These are phyloP conservation scores for Venustoraphidia nigricollis DNA, from an alignment of 2,888 invertebrate species.

Conservation along the genomic window DNA sequence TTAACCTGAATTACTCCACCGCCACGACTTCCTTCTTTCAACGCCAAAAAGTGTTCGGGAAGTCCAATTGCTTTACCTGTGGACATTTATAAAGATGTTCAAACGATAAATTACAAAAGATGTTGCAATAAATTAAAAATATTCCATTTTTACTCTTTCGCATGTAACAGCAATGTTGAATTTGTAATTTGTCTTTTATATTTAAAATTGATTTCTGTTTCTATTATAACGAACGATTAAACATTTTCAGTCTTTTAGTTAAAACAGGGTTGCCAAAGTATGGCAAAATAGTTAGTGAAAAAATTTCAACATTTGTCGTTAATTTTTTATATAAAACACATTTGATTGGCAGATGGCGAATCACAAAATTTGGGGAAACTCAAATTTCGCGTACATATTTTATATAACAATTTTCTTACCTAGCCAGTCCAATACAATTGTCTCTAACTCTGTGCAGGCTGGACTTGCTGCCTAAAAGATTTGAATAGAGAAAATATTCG, in stretches of 20 bases:
- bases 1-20: slow-evolving; percentile 88
- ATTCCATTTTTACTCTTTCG: slow-evolving; percentile 7
- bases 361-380: no score
- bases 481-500: slow-evolving; percentile 9
- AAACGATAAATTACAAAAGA: slow-evolving; percentile 4
- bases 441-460: slow-evolving; percentile 90
- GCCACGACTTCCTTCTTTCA: slow-evolving; percentile 72
- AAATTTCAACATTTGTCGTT: not conserved
- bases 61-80: slow-evolving; percentile 80
- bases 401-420: slow-evolving; percentile 37
- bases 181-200: not conserved
- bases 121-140: not conserved
- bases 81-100: slow-evolving; percentile 11
- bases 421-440: slow-evolving; percentile 90
- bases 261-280: not conserved
- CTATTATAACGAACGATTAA: no score
- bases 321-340: no score
- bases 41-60: slow-evolving; percentile 74
- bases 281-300: not conserved
- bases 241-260: not conserved
- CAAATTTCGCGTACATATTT: no score
- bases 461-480: slow-evolving; percentile 82
- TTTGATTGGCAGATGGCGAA: no score
- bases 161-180: not conserved
- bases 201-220: not conserved